A percentile compares a stretch with the other conserved stretches of the same genome.
Evolutionary conservation across 1,140 invertebrate species (phyloP).

Genomic region (Cyclargus thomasi): DNA sequence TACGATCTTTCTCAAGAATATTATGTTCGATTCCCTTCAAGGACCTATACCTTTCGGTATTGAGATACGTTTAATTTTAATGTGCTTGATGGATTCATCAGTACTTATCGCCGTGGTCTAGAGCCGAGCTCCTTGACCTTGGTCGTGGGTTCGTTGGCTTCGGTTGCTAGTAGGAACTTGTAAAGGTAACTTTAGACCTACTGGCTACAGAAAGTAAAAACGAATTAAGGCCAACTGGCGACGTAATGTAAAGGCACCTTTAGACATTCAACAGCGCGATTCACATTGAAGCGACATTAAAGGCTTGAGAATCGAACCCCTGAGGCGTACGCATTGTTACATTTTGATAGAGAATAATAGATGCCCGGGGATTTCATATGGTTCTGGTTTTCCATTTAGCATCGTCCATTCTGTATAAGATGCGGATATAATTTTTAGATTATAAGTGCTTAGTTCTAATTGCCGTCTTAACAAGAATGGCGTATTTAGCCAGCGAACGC

Average conservation of each 20-base stretch:
- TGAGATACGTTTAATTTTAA: neutral
- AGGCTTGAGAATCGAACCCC: too few species aligned
- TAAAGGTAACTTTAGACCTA: too few species aligned
- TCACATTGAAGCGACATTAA: too few species aligned
- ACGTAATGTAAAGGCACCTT: too few species aligned
- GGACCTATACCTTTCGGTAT: conserved; percentile 26
- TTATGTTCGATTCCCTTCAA: conserved; percentile 39
- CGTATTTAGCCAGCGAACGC: conserved; percentile 13
- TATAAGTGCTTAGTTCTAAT: conserved; percentile 9
- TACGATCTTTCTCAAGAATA: conserved; percentile 46
- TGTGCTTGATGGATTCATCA: neutral
- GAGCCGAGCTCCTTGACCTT: too few species aligned
- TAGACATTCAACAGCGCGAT: too few species aligned
- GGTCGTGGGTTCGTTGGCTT: too few species aligned
- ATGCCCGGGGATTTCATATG: neutral
- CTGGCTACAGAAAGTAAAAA: too few species aligned
- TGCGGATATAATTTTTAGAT: neutral
- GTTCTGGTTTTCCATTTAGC: neutral
- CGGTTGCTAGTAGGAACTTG: too few species aligned
- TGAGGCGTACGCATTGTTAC: too few species aligned
- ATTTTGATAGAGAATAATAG: neutral
- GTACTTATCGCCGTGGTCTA: neutral
- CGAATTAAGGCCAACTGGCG: too few species aligned
- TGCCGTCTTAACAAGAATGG: conserved; percentile 13
- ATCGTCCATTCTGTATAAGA: neutral